Evolutionary conservation across 2,113 vertebrate genomes (phyloP).

Genomic region (Gasterosteus nipponicus): DNA sequence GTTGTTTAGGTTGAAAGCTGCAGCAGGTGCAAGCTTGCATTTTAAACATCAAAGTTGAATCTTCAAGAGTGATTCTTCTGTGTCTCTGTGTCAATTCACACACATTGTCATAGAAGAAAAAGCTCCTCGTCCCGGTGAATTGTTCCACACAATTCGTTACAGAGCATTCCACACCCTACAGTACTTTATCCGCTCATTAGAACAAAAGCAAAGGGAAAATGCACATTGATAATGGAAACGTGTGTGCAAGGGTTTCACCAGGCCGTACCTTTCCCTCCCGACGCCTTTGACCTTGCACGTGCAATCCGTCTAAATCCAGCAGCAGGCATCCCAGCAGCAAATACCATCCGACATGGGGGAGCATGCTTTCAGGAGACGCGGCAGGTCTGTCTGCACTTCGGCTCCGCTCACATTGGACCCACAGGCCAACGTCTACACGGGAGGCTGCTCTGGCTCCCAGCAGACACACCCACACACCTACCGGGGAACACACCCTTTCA

Average conservation of each 20-base stretch:
- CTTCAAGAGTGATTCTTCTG: background rate
- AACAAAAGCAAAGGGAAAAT: constrained; percentile 10
- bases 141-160: background rate
- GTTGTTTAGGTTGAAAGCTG: background rate
- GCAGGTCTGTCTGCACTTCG: constrained; percentile 46
- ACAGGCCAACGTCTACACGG: constrained; percentile 42
- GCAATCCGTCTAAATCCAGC: constrained; percentile 63
- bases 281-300: constrained; percentile 51
- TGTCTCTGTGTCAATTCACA: background rate
- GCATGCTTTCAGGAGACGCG: constrained; percentile 68
- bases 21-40: constrained; percentile 12
- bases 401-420: constrained; percentile 45
- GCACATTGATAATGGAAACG: background rate
- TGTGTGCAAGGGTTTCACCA: background rate
- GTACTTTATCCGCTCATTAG: background rate
- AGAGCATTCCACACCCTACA: background rate
- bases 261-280: constrained; percentile 59
- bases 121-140: background rate
- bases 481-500: constrained; percentile 47
- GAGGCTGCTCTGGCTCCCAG: constrained; percentile 54
- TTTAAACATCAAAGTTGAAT: background rate
- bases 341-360: constrained; percentile 68
- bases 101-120: background rate
- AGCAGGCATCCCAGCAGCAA: constrained; percentile 74
- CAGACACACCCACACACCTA: constrained; percentile 71